Evolutionary conservation across 2,888 invertebrate species (phyloP), one percentile per base, ranked within the genome.

Genomic region (Erannis defoliaria): DNA sequence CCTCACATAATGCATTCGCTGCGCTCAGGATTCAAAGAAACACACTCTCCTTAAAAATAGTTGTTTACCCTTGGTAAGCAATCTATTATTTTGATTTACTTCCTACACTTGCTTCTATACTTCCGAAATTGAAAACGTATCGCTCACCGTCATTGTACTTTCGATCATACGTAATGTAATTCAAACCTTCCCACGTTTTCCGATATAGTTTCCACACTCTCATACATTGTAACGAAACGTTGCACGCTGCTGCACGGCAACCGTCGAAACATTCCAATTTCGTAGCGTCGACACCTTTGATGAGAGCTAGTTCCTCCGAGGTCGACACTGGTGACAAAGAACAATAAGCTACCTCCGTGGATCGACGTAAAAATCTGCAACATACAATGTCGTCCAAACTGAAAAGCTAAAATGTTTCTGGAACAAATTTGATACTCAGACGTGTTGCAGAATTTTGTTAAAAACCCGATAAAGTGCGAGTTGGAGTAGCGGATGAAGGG

Each of bases 221-320:
- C n/a, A 12, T 29, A 56, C 18, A 56, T 33, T 33, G 35, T 38
- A 19, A 35, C 29, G 37, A 19, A 46, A 46, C 26, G 58, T 51
- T 51, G 45, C 45, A 35, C 18, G 31, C 29, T 35, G 14, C 6
- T 51, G 12, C 29, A n/a, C 37, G n/a, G 10, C 29, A 31, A 19
- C 33, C 40, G 14, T 10, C 43, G 50, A 57, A 51, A 58, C 45
- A 58, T 58, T 58, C 38, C 58, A 51, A 58, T 51, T 51, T 58
- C 14, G 31, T 10, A 31, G 38, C 5, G 35, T 23, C n/a, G n/a
- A n/a, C n/a, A n/a, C n/a, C n/a, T n/a, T n/a, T n/a, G n/a, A n/a
- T n/a, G n/a, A n/a, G n/a, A n/a, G n/a, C n/a, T n/a, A n/a, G n/a
- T n/a, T n/a, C n/a, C n/a, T n/a, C n/a, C n/a, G n/a, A 10, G 6